phyloP scores from a whole-genome alignment of 2,888 invertebrate genomes.

The Stenchaetothrips biformis region DNA sequence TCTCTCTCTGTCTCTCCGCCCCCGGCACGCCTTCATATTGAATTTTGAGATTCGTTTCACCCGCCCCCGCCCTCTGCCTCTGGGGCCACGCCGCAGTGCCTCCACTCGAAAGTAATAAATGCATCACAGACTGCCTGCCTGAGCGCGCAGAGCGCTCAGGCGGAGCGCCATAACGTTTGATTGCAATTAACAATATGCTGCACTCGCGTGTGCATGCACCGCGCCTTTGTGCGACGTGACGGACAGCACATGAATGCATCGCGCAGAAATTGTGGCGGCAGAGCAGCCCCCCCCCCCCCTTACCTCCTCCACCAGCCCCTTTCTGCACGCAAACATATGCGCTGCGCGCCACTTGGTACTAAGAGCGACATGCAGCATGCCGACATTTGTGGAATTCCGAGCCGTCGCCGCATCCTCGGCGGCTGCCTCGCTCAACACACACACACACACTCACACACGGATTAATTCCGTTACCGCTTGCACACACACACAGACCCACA shows the following conservation, averaged over 20 bases:
- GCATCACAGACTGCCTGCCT: neutral
- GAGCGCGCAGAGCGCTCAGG: neutral
- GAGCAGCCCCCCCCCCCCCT: neutral
- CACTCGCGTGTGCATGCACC: neutral
- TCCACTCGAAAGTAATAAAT: neutral
- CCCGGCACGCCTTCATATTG: too few relatives aligned
- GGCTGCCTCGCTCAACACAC: neutral
- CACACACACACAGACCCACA: too few relatives aligned
- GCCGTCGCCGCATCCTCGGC: too few relatives aligned
- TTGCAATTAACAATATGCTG: too few relatives aligned
- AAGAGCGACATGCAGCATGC: neutral
- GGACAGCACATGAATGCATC: neutral
- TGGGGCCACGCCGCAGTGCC: neutral
- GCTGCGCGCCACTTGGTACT: neutral
- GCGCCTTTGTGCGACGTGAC: neutral
- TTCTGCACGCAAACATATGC: neutral
- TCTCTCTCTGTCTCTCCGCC: too few relatives aligned
- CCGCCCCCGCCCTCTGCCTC: neutral
- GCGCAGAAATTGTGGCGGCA: neutral
- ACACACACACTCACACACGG: neutral
- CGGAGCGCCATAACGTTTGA: too few relatives aligned
- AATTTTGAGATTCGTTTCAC: too few relatives aligned
- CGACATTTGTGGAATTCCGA: conserved; percentile 2
- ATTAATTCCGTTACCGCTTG: neutral
- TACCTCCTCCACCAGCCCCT: neutral